Evolutionary conservation across 2,888 invertebrate species (phyloP), one percentile per base, ranked within the genome.

Genomic region (Cantharis rufa): DNA sequence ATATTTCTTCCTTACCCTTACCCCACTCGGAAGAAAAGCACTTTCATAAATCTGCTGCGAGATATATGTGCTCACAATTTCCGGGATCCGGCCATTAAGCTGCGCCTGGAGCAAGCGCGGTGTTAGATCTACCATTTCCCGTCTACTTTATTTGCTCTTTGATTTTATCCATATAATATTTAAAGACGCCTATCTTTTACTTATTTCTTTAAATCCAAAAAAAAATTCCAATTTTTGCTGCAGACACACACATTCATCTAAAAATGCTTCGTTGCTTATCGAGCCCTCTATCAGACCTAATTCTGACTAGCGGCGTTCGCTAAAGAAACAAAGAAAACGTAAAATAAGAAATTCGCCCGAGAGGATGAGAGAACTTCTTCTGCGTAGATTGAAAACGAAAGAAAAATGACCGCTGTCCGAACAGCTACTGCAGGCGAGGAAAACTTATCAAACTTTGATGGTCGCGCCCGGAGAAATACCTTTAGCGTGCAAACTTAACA

Each of bases 21-120:
- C 86, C 83, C 82, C 84, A 82, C 86, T 84, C 84, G 86, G 87
- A 89, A 88, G 88, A 88, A 89, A 89, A 88, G 94, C 93, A 93
- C 93, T 94, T 94, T 94, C 94, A 94, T 94, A 94, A 94, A 94
- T 94, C 94, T 94, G 94, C 93, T 91, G 91, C 91, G 92, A 94
- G 94, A 94, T 94, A 94, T 94, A 94, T 94, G 94, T 93, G 94
- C 93, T 93, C 94, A 94, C 94, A 94, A 94, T 94, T 94, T 94
- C 94, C 94, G 93, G 94, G 94, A 94, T 93, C 93, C 94, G 94
- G 93, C 94, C 94, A 94, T 94, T 94, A 94, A 88, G 88, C 87
- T 88, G 86, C 87, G 86, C 85, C 86, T 83, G 85, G 85, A 85
- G 84, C 83, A 84, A 83, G 84, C 84, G 85, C 85, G 85, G 84